Evolutionary conservation across 1,140 invertebrate species (phyloP).

Genomic region (Hyphantria cunea): DNA sequence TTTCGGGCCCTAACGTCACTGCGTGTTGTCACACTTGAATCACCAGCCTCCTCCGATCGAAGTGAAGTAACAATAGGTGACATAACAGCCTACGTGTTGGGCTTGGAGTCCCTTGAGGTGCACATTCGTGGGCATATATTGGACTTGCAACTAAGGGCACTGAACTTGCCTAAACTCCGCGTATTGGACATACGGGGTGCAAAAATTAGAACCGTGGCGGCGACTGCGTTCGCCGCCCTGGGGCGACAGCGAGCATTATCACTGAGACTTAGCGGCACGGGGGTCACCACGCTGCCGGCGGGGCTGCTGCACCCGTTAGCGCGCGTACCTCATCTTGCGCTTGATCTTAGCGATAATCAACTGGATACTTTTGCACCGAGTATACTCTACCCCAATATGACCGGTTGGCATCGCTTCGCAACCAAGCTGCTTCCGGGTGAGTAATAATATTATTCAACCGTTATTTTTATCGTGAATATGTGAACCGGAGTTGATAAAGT

Average conservation of each 20-base stretch:
- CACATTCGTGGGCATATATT: slow-evolving; percentile 86
- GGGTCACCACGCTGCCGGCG: slow-evolving; percentile 86
- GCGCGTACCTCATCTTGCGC: slow-evolving; percentile 87
- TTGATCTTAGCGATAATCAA: slow-evolving; percentile 90
- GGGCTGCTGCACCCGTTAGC: slow-evolving; percentile 87
- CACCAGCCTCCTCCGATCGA: slow-evolving; percentile 83
- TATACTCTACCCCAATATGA: slow-evolving; percentile 89
- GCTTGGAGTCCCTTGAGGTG: slow-evolving; percentile 83
- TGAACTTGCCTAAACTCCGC: slow-evolving; percentile 87
- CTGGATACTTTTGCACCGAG: slow-evolving; percentile 88
- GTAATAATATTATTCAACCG: slow-evolving; percentile 22
- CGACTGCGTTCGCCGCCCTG: slow-evolving; percentile 85
- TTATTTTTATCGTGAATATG: too few species aligned
- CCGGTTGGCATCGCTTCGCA: slow-evolving; percentile 89
- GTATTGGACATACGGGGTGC: slow-evolving; percentile 88
- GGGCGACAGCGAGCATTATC: slow-evolving; percentile 84
- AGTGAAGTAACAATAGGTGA: slow-evolving; percentile 84
- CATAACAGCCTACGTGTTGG: slow-evolving; percentile 79
- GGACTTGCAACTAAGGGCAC: slow-evolving; percentile 84
- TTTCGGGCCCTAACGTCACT: slow-evolving; percentile 85
- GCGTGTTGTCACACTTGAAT: slow-evolving; percentile 84
- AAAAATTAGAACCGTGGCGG: slow-evolving; percentile 84
- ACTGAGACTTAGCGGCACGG: slow-evolving; percentile 87
- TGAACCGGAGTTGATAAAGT: too few species aligned
- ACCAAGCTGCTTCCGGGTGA: slow-evolving; percentile 88